Evolutionary conservation across 2,888 invertebrate genomes (phyloP).

Genomic region (Morpho achilles): DNA sequence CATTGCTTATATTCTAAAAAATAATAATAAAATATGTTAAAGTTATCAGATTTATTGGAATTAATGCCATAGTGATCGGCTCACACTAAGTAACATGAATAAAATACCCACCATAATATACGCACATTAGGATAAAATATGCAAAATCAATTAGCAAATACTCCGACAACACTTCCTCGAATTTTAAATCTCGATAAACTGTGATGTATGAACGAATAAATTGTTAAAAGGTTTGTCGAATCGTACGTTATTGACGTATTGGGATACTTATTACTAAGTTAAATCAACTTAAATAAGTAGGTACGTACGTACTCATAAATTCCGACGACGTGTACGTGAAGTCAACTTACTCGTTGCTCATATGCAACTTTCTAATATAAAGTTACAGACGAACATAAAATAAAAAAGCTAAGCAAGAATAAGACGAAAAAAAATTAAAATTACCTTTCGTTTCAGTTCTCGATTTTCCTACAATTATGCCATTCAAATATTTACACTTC

Average conservation of each 20-base stretch:
- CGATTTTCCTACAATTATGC: conserved; percentile 46
- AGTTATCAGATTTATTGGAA: conserved; percentile 55
- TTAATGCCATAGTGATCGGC: conserved; percentile 36
- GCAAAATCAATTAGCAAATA: conserved; percentile 27
- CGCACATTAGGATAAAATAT: conserved; percentile 30
- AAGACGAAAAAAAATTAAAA: conserved; percentile 29
- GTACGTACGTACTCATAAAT: conserved; percentile 55
- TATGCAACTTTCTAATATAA: conserved; percentile 74
- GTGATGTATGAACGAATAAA: conserved; percentile 12
- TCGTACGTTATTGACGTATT: conserved; percentile 37
- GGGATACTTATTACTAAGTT: conserved; percentile 53
- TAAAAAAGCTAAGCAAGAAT: conserved; percentile 3
- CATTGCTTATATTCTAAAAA: conserved; percentile 11
- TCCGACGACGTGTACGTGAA: conserved; percentile 50
- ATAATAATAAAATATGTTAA: conserved; percentile 52
- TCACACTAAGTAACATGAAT: conserved; percentile 21
- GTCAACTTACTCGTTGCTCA: conserved; percentile 65
- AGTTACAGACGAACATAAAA: conserved; percentile 35
- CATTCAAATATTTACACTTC: conserved; percentile 59
- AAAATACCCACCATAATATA: conserved; percentile 20
- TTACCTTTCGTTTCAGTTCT: conserved; percentile 64
- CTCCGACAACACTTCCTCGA: conserved; percentile 23
- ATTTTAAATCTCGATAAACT: conserved; percentile 28
- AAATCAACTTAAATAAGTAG: conserved; percentile 64
- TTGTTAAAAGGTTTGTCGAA: conserved; percentile 18